phyloP scores from a whole-genome alignment of 1,140 invertebrate genomes.

The Hypothenemus hampei region DNA sequence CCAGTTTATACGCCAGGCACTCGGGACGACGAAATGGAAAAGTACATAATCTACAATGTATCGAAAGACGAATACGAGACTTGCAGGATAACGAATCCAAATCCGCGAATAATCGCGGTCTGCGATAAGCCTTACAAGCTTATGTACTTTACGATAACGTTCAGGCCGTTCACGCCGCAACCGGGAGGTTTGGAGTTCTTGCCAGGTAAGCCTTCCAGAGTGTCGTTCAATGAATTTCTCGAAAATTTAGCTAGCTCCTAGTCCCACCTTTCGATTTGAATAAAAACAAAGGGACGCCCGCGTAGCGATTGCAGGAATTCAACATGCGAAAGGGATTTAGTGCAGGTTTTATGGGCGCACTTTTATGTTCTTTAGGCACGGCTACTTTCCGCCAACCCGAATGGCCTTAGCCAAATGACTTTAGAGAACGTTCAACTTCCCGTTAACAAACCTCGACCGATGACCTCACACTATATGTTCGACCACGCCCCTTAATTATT shows the following conservation, averaged over 20 bases:
- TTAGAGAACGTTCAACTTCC: constrained; percentile 13
- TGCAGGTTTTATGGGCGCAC: constrained; percentile 1
- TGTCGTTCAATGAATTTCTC: neutral
- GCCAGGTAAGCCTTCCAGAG: constrained; percentile 56
- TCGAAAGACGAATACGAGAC: constrained; percentile 95
- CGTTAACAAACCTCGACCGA: constrained; percentile 17
- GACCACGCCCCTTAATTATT: constrained; percentile 1
- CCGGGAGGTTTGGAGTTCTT: constrained; percentile 90
- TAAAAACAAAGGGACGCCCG: too few relatives aligned
- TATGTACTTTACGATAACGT: constrained; percentile 95
- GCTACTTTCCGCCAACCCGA: neutral
- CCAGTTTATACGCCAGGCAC: constrained; percentile 84
- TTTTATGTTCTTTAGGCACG: constrained; percentile 14
- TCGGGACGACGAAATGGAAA: constrained; percentile 80
- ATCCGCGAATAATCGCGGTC: constrained; percentile 87
- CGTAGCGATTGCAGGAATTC: too few relatives aligned
- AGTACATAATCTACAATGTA: constrained; percentile 95
- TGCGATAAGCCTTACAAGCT: constrained; percentile 92
- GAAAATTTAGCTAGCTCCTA: neutral
- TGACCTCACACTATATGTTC: constrained; percentile 16
- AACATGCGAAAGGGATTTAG: constrained; percentile 6
- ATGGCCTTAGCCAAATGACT: constrained; percentile 17
- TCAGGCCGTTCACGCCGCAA: constrained; percentile 92
- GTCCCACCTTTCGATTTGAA: neutral
- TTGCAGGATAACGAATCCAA: constrained; percentile 90